These are phyloP conservation scores for Psilopsiagon aymara DNA, from an alignment of 2,113 vertebrate genomes.

Conservation along the genomic window DNA sequence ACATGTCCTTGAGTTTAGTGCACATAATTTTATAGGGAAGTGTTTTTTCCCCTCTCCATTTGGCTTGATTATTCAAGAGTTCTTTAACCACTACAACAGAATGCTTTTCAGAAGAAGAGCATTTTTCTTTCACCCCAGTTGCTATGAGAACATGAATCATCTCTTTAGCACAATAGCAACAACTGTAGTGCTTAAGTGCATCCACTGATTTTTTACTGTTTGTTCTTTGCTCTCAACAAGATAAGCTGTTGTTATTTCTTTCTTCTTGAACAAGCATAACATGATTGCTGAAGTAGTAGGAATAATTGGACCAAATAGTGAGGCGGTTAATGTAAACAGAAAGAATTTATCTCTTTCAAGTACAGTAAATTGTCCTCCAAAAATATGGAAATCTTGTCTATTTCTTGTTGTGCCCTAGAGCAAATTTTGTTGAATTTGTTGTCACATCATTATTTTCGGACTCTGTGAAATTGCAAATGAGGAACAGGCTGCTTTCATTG, in stretches of 20 bases:
- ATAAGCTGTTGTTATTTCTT: conserved; percentile 86
- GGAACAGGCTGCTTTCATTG: conserved; percentile 39
- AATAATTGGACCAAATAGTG: conserved; percentile 84
- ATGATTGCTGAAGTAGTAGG: conserved; percentile 82
- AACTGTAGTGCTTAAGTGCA: conserved; percentile 77
- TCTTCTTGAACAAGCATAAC: conserved; percentile 83
- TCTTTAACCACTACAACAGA: conserved; percentile 77
- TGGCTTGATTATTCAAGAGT: conserved; percentile 78
- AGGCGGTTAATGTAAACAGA: conserved; percentile 79
- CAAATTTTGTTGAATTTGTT: conserved; percentile 81
- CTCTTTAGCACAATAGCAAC: conserved; percentile 80
- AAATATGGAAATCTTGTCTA: conserved; percentile 73
- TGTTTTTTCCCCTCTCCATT: conserved; percentile 69
- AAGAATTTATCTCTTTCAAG: conserved; percentile 78
- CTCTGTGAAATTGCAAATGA: conserved; percentile 68
- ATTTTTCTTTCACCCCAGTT: conserved; percentile 63
- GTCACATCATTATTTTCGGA: conserved; percentile 74
- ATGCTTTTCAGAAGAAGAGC: conserved; percentile 75
- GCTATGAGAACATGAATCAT: conserved; percentile 83
- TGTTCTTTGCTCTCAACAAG: conserved; percentile 81
- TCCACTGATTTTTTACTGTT: conserved; percentile 83
- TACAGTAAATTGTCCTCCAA: conserved; percentile 76
- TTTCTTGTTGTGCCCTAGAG: conserved; percentile 79
- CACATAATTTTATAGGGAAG: conserved; percentile 67
- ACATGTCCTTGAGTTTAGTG: conserved; percentile 60